Base-by-base conservation (phyloP, 2,797 vertebrate species). In the Acrossocheilus fasciatus region DNA sequence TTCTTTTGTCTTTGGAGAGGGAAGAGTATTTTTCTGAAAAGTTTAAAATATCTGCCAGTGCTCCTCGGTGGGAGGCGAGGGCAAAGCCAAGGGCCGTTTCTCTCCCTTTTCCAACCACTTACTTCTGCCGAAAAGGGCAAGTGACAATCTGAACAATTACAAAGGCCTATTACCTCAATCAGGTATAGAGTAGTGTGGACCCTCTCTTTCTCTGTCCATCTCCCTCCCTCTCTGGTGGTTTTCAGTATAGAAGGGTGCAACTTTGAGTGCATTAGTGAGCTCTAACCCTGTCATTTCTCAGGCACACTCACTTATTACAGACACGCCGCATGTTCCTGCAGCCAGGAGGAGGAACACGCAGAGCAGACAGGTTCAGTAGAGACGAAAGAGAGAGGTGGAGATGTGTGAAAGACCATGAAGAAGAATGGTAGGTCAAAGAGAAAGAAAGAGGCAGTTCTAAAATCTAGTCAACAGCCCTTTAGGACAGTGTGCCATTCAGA, bases 91-190 rank as follows among this genome's bases (percentile, higher is more conserved):
- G 70, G 70, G 62, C 87, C 54, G 30, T 82, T 85, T 79, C 74
- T 72, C 72, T 87, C 66, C 84, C 74, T 82, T 80, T 86, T 57
- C 64, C 68, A 64, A 85, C 86, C 89, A 87, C 83, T 90, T 89
- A 88, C 83, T 90, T 93, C 93, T 86, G 90, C 89, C 10, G 85
- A 85, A 95, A 96, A 96, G 94, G 95, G 93, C 94, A 95, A 95
- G 93, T 95, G 95, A 95, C 95, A 95, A 94, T 95, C 94, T 93
- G 92, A 94, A 93, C 94, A 95, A 95, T 95, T 95, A 95, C 94
- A 90, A 85, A 11, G 91, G 87, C 90, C 93, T 92, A 95, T 95
- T 95, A 95, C 93, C 91, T 93, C 92, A 89, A 91, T 93, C 91
- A 87, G 81, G 76, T 70, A 45, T 78, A 77, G 62, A 85, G 87